Conservation (phyloP, 1,140 invertebrate species). For the Aporrectodea caliginosa region DNA sequence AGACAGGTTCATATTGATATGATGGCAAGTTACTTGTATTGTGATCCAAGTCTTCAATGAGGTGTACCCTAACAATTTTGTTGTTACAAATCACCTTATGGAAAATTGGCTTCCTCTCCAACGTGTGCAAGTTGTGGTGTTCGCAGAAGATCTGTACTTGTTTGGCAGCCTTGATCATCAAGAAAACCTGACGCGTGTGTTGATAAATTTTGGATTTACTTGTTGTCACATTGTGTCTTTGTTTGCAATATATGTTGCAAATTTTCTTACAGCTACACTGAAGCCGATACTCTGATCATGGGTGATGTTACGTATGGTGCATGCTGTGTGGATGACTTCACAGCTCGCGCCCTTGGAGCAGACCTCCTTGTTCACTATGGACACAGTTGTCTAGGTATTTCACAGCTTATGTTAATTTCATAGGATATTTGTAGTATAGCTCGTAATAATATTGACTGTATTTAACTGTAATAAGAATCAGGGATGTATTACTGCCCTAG, state of each 20-base stretch:
- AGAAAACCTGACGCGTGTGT: background rate
- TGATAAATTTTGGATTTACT: background rate
- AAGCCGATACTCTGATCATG: slow-evolving; percentile 93
- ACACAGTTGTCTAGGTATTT: slow-evolving; percentile 81
- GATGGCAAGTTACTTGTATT: too few species aligned
- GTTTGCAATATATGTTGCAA: background rate
- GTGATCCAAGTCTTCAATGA: too few species aligned
- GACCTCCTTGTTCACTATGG: slow-evolving; percentile 96
- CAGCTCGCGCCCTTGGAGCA: slow-evolving; percentile 81
- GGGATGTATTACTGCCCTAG: too few species aligned
- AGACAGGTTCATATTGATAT: too few species aligned
- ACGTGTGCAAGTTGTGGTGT: background rate
- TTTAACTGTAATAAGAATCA: too few species aligned
- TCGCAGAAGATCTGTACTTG: background rate
- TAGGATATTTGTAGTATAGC: too few species aligned
- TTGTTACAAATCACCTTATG: too few species aligned
- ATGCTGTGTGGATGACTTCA: slow-evolving; percentile 98
- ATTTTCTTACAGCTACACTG: slow-evolving; percentile 67
- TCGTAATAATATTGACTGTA: too few species aligned
- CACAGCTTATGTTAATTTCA: background rate
- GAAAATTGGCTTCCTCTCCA: too few species aligned
- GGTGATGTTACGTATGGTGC: slow-evolving; percentile 98
- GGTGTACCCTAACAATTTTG: too few species aligned
- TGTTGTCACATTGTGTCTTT: background rate
- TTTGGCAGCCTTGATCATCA: background rate